Evolutionary conservation across 1,140 invertebrate species (phyloP).

Genomic region (Drosophila melanogaster): Release_6_plus_ISO1_MT NC_004354.4:4324501-4325000

Average conservation of each 20-base stretch:
- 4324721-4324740: conserved; percentile 26
- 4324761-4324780: not conserved
- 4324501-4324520: not conserved
- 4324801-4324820: conserved; percentile 13
- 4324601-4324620: conserved; percentile 36
- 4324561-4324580: conserved; percentile 9
- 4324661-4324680: conserved; percentile 78
- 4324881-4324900: not conserved
- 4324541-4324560: conserved; percentile 26
- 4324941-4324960: not conserved
- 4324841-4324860: conserved; percentile 40
- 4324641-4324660: conserved; percentile 36
- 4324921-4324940: too few species aligned
- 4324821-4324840: conserved; percentile 60
- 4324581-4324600: conserved; percentile 2
- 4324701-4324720: conserved; percentile 40
- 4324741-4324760: conserved; percentile 12
- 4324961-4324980: too few species aligned
- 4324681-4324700: conserved; percentile 63
- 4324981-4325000: too few species aligned
- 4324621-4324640: not conserved
- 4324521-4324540: conserved; percentile 14
- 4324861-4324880: conserved; percentile 9
- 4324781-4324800: not conserved
- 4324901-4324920: not conserved